These are phyloP conservation scores for Ecliptopera silaceata DNA, from an alignment of 2,888 invertebrate genomes.

Conservation along the genomic window DNA sequence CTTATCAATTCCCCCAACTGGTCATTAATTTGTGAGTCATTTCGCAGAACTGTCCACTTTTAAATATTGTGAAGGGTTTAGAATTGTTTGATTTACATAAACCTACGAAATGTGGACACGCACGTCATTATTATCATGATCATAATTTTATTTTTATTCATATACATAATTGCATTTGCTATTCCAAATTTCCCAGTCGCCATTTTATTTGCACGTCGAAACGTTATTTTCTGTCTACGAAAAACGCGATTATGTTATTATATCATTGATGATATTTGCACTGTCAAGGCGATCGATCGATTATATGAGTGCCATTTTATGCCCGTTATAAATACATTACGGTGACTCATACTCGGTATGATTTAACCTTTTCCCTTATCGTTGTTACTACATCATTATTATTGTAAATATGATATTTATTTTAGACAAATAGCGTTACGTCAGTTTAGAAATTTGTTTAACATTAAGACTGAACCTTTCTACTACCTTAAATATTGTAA, in stretches of 20 bases:
- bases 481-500: too few species aligned
- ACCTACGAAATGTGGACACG: neutral
- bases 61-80: neutral
- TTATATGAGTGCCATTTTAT: conserved; percentile 6
- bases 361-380: conserved; percentile 1
- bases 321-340: neutral
- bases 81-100: neutral
- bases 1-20: neutral
- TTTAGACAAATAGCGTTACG: too few species aligned
- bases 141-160: too few species aligned
- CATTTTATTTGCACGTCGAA: conserved; percentile 20
- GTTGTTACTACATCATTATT: neutral
- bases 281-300: neutral
- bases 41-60: neutral
- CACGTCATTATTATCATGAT: neutral
- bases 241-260: too few species aligned
- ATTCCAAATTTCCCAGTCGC: conserved; percentile 7
- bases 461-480: too few species aligned
- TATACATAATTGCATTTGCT: too few species aligned
- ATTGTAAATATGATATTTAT: neutral
- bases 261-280: conserved; percentile 2
- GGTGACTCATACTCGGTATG: conserved; percentile 5
- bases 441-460: too few species aligned
- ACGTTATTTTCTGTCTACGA: neutral
- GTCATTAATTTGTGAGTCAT: neutral